Conservation (phyloP, 2,888 invertebrate genomes). For the Helleia helle region DNA sequence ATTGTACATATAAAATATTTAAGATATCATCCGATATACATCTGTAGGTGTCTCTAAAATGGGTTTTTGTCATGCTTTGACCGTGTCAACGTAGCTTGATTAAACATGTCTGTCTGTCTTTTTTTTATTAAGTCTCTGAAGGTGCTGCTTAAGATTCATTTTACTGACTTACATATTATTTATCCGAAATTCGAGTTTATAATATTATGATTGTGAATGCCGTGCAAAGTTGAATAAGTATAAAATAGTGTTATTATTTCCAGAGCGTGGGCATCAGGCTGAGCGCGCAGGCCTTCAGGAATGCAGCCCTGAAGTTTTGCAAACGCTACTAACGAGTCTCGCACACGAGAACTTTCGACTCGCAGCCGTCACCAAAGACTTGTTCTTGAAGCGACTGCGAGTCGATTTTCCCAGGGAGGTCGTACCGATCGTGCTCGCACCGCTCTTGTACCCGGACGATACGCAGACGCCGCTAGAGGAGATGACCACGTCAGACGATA, state of each 20-base stretch:
- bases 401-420: conserved; percentile 91
- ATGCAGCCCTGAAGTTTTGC: conserved; percentile 90
- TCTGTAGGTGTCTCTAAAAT: no score
- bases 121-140: conserved; percentile 7
- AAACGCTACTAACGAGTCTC: conserved; percentile 81
- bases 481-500: conserved; percentile 78
- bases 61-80: no score
- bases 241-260: no score
- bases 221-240: no score
- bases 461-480: conserved; percentile 77
- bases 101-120: no score
- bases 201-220: no score
- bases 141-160: no score
- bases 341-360: conserved; percentile 78
- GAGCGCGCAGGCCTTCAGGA: conserved; percentile 91
- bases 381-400: conserved; percentile 86
- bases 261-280: conserved; percentile 78
- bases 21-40: no score
- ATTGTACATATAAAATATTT: background rate
- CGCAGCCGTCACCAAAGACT: conserved; percentile 81
- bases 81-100: no score
- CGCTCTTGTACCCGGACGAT: conserved; percentile 88
- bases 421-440: conserved; percentile 92
- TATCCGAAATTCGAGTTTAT: no score
- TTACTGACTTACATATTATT: no score